Evolutionary conservation across 1,140 invertebrate genomes (phyloP), one percentile per base, ranked within the genome.

Genomic region (Neomicropteryx cornuta): DNA sequence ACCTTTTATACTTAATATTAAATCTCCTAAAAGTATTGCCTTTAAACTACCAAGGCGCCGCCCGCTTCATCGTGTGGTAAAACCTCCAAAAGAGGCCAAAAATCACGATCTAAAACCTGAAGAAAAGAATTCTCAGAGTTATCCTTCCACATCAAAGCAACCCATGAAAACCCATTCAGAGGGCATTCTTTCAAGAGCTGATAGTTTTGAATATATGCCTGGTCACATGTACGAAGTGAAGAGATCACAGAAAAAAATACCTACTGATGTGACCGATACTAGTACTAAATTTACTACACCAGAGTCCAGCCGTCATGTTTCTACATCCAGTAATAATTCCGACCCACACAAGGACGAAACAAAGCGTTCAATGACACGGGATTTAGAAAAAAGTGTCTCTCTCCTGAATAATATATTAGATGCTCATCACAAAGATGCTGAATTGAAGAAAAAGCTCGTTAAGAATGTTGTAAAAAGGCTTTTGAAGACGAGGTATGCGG

Each of bases 171-270:
- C n/a, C n/a, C n/a, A n/a, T n/a, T n/a, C n/a, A n/a, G n/a, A n/a
- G n/a, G n/a, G n/a, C n/a, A n/a, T n/a, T n/a, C n/a, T 66, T 42
- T 65, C 63, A 18, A 58, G 57, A 48, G 61, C 62, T 8, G 62
- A 67, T 36, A 68, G 64, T 43, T 68, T 68, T 53, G 66, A 68
- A 55, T 68, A 67, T 40, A 60, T 68, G 62, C 64, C 63, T 36
- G 66, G 62, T 4, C 55, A 65, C 49, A 52, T 65, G 36, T 68
- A 64, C 45, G 52, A 60, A 47, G 56, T 60, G 44, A 64, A 63
- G 35, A 50, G 59, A 48, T 36, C 52, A 23, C 52, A 53, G 27
- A 39, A 49, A 44, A 39, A 51, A 18, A 33, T 47, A 8, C 20
- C 28, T 21, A 46, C 35, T 41, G 28, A 38, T 38, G 34, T 23